Evolutionary conservation across 1,140 invertebrate species (phyloP), one percentile per base, ranked within the genome.

Genomic region (Ctenoplectra terminalis): DNA sequence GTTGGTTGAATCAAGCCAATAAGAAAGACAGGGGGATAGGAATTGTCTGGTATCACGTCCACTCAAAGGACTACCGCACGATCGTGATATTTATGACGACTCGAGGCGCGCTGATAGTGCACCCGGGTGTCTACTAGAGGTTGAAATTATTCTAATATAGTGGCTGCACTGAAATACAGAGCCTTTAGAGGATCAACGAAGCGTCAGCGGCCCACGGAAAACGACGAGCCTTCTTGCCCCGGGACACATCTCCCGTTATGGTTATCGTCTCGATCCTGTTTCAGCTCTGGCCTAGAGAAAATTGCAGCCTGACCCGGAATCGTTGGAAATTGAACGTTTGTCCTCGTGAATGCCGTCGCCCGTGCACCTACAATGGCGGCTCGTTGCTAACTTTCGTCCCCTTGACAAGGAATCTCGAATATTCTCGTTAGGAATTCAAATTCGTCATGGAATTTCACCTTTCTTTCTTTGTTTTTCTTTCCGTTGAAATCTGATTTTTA

Each of bases 111-210:
- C 0, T 50, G 17, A 20, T 2, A 40, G 31, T 5, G n/a, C n/a
- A 29, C 13, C 31, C 52, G n/a, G 54, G 40, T 46, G 52, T 9
- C 52, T 58, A 6, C 6, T 58, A 11, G 52, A 46, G 7, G 17
- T 37, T 60, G 23, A 60, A 67, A 67, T 67, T 67, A 67, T 67
- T 56, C 34, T 43, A 34, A 76, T 76, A 76, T 56, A 43, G 11
- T n/a, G 20, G 26, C 40, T 37, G n/a, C 6, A 9, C 3, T 46
- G 23, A 46, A 43, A 69, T 58, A 31, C 17, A 17, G 31, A 60
- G 54, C 40, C 75, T 78, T 71, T 60, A 29, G 66, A 67, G 75
- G 66, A 78, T 78, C 43, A 78, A 37, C 75, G 75, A 29, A 78
- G 66, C 75, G 75, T 70, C 75, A 70, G 61, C 31, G 34, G 34